Evolutionary conservation across 2,888 invertebrate species (phyloP), one percentile per base, ranked within the genome.

Genomic region (Nemurella pictetii): DNA sequence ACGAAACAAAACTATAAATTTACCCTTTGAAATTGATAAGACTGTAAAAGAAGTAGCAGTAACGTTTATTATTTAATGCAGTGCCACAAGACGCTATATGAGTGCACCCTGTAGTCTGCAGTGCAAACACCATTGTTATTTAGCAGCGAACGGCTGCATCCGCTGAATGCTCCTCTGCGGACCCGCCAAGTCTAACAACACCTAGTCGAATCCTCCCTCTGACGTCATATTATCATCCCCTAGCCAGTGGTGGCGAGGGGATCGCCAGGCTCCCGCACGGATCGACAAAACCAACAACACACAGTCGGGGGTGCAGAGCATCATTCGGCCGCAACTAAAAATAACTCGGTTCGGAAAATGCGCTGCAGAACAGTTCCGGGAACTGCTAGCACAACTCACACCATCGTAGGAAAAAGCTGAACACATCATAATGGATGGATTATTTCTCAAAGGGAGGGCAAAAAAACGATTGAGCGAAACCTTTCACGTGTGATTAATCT

Each of bases 221-320:
- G 78, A 78, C 78, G 78, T 78, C 78, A 78, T 30, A 30, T 28
- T 29, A 78, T 75, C 75, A 26, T 28, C 75, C 78, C 26, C 30
- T 30, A 27, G 9, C 78, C 78, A 25, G 75, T 28, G 78, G 78
- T 4, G 75, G 78, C 5, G 30, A 29, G 78, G 75, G 75, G 75
- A 28, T 1, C 1, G 26, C 27, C 27, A 28, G 78, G n/a, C 9
- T 7, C 12, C 78, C 20, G 78, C 9, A 74, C 20, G 78, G 78
- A 78, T 78, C 78, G 78, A 78, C 78, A 78, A 78, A 78, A 78
- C 78, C 78, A 78, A 78, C 78, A 78, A 78, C n/a, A 78, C 30
- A 78, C 78, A 78, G 78, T 78, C 78, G 28, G 78, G 78, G 30
- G 28, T 55, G 15, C 15, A 55, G 55, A 55, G 55, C 55, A 55